A percentile compares a stretch with the other conserved stretches of the same genome.
phyloP scores from a whole-genome alignment of 1,140 invertebrate species.

The Pinna nobilis region DNA sequence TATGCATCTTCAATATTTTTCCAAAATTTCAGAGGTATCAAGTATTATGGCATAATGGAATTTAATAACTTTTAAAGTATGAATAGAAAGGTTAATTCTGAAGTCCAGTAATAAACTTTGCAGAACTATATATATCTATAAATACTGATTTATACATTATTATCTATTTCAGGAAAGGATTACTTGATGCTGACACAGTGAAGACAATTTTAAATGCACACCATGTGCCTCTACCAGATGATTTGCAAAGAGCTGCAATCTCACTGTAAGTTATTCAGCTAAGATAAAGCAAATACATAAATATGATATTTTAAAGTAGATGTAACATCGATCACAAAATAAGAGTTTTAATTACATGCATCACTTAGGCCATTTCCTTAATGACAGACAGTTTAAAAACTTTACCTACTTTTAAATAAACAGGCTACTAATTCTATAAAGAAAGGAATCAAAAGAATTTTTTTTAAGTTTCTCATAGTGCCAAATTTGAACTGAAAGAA shows the following conservation, averaged over 20 bases:
- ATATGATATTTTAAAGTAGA: neutral
- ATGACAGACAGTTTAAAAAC: neutral
- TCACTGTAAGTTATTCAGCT: constrained; percentile 52
- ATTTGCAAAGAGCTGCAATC: constrained; percentile 63
- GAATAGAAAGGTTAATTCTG: neutral
- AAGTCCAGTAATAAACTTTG: too few species aligned
- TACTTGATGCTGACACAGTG: constrained; percentile 58
- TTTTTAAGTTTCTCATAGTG: too few species aligned
- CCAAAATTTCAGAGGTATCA: too few species aligned
- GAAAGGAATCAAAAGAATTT: too few species aligned
- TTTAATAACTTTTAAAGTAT: neutral
- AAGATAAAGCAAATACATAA: neutral
- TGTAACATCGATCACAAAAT: neutral
- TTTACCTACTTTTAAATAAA: neutral
- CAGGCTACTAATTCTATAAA: too few species aligned
- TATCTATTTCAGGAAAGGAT: constrained; percentile 56
- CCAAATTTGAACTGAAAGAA: too few species aligned
- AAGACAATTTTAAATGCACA: constrained; percentile 65
- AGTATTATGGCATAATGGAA: too few species aligned
- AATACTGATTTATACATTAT: too few species aligned
- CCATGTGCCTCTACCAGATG: constrained; percentile 69
- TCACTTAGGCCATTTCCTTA: neutral
- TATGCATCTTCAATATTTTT: too few species aligned
- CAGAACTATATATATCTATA: too few species aligned
- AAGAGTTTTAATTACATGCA: neutral